Evolutionary conservation across 1,140 invertebrate species (phyloP), one percentile per base, ranked within the genome.

Genomic region (Macrobrachium nipponense): DNA sequence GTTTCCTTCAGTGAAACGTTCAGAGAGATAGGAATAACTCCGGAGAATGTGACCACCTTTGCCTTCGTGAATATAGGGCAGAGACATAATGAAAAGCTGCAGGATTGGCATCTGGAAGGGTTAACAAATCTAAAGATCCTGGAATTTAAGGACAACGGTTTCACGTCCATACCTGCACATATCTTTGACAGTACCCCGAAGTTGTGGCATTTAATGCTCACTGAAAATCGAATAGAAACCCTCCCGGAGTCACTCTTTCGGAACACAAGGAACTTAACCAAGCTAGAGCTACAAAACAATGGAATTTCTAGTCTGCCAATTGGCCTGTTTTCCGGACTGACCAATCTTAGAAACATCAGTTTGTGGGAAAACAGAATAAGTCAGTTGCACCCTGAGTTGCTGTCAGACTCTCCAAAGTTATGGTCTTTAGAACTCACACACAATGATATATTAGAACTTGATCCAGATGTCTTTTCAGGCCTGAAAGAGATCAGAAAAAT

Each of bases 141-240:
- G 61, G 88, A 91, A 14, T 83, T 94, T 36, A 91, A 91, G 3
- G 91, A 90, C 11, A 93, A 93, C 84, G 90, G 91, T 4, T 89
- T 94, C 4, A 91, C 92, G 0, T 91, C 93, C 77, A 89, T 94
- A 58, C 93, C 93, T 2, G 90, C 91, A 51, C 91, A 92, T 75
- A 90, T 94, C 70, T 93, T 94, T 80, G 91, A 92, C 72, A 82
- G 84, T 10, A 86, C 93, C 17, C 91, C 92, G 20, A 92, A 92
- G 83, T 90, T 95, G 14, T 90, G 93, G 85, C 92, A 92, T 70
- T 91, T 95, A 51, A 94, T 94, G 89, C 91, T 95, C 80, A 93
- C 93, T 61, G 91, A 92, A 78, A 95, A 95, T 89, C 92, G 93
- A 73, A 90, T 95, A 88, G 91, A 90, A 7, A 91, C 91, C 89